Base-by-base conservation (phyloP, 2,888 invertebrate species). In the Euclidia mi region DNA sequence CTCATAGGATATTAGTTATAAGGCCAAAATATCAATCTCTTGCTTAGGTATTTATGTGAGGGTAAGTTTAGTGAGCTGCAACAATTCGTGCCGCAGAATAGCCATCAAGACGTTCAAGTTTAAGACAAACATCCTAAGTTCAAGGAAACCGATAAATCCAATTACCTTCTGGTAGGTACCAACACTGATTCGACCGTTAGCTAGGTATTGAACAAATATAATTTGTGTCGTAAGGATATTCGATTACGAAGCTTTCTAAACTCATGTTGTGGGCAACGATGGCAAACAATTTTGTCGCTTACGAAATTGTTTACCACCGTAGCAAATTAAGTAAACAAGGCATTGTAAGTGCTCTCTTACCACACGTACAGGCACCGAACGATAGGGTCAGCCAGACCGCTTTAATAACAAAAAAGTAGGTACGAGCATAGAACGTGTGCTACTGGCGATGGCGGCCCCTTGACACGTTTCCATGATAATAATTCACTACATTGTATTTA, bases 401-500 rank as follows among this genome's bases (percentile, higher is more conserved):
- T 55, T 59, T 41, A 64, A n/a, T n/a, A n/a, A n/a, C n/a, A n/a
- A 70, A 53, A 78, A 75, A 64, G 46, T 50, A n/a, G n/a, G 51
- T 56, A 43, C 56, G 62, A 60, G 66, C 63, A 55, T 49, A 52
- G 71, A 63, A 73, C 71, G 76, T 72, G 76, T 83, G 82, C 76
- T 69, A 63, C 64, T 73, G 83, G 78, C 84, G 72, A 65, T 73
- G 83, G 78, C 84, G 72, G 66, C 65, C 85, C 73, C 87, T 88
- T 88, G 88, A 89, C 87, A 90, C 79, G 69, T 73, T 88, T 87
- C 75, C 84, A 82, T 87, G 85, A 88, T 89, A 76, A 84, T 82
- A 79, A 88, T 83, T 86, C 79, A 83, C 79, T 82, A 78, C 71
- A 85, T 84, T 83, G 81, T 79, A 76, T 78, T 84, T 84, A 85